Evolutionary conservation across 2,797 vertebrate species (phyloP).

Genomic region (Cryptoblepharus egeriae): DNA sequence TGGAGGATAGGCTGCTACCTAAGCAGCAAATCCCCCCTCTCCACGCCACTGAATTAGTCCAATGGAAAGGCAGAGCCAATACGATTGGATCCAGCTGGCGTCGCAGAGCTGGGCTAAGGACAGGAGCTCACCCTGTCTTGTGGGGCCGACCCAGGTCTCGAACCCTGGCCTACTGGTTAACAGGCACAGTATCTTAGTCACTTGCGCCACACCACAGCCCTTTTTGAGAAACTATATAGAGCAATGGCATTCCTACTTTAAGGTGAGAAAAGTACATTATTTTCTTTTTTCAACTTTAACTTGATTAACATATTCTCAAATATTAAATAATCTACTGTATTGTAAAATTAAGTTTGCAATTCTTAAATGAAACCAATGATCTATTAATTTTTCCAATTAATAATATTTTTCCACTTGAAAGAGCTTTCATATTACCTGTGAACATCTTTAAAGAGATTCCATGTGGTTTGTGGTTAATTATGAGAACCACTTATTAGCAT

Average conservation of each 20-base stretch:
- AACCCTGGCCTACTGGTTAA: too few relatives aligned
- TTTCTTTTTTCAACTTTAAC: conserved; percentile 37
- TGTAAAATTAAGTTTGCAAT: conserved; percentile 51
- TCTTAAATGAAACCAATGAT: conserved; percentile 46
- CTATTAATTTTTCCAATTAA: conserved; percentile 48
- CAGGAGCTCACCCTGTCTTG: too few relatives aligned
- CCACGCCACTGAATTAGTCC: too few relatives aligned
- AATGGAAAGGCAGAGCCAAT: too few relatives aligned
- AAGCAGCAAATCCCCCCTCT: too few relatives aligned
- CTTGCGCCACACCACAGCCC: too few relatives aligned
- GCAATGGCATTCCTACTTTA: conserved; percentile 19
- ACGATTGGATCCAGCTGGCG: too few relatives aligned
- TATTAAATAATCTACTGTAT: conserved; percentile 46
- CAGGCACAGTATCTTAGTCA: too few relatives aligned
- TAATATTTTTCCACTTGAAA: conserved; percentile 50
- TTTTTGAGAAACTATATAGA: too few relatives aligned
- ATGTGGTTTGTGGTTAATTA: conserved; percentile 38
- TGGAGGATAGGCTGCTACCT: too few relatives aligned
- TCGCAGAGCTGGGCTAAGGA: too few relatives aligned
- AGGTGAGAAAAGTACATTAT: conserved; percentile 17
- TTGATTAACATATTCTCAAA: conserved; percentile 18
- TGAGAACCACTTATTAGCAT: conserved; percentile 13
- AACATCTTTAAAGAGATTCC: conserved; percentile 40
- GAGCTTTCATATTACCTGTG: conserved; percentile 34
- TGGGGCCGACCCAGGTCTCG: too few relatives aligned